Base-by-base conservation (phyloP, 2,888 invertebrate species). In the Xanthorhoe spadicearia region DNA sequence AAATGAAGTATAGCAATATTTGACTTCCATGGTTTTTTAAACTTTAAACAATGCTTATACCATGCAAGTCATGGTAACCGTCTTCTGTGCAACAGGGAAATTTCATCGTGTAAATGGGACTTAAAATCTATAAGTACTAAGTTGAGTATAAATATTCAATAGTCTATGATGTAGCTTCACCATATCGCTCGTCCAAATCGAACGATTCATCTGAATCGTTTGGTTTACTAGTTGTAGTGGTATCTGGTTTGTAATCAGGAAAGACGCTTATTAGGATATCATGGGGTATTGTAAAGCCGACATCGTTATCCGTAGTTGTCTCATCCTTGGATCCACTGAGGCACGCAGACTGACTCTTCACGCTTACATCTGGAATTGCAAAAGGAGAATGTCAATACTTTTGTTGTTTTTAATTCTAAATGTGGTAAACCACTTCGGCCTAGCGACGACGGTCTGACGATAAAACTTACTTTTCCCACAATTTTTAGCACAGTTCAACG, bases 391-490 rank as follows among this genome's bases (percentile, higher is more conserved):
- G 32, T 32, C 32, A 32, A 32, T 32, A 32, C 4, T 23, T n/a
- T 23, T 23, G 23, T 23, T 23, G 23, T 23, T 23, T 23, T 23
- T 23, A 23, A 23, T 23, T 23, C 4, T 23, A 3, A 23, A 23
- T 3, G 23, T 23, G 23, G 23, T 23, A 23, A 23, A 23, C 23
- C 23, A 23, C 23, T 23, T 23, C 23, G 23, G n/a, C n/a, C n/a
- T n/a, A n/a, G n/a, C n/a, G n/a, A n/a, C n/a, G n/a, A n/a, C n/a
- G n/a, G n/a, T n/a, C n/a, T n/a, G n/a, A n/a, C n/a, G 13, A 43
- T 43, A 4, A 0, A 43, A 73, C 85, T 83, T 79, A 93, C 92
- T 77, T 18, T 78, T 64, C 54, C 93, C 93, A 79, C 92, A 93
- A 9, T 68, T 55, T 62, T 79, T 78, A 13, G 89, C 90, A 75